Evolutionary conservation across 2,888 invertebrate genomes (phyloP), one percentile per base, ranked within the genome.

Genomic region (Girardia tigrina): DNA sequence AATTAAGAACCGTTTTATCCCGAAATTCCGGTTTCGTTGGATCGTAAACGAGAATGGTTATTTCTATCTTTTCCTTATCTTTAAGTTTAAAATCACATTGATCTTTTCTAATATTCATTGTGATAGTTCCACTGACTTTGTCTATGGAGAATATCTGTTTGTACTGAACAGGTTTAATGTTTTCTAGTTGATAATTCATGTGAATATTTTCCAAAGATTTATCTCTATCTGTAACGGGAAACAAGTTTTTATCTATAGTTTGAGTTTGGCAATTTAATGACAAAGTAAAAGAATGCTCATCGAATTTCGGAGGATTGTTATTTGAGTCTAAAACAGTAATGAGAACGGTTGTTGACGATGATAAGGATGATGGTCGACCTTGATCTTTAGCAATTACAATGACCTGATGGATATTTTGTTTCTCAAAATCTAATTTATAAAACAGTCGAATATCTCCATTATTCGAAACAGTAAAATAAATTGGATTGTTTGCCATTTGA

Each of bases 291-390:
- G 23, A 56, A 2, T 6, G n/a, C n/a, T 56, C 2, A 4, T 56
- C 56, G 56, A 56, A 56, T 56, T 56, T n/a, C n/a, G 56, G 56
- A 16, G 56, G 56, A 16, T 56, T n/a, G 23, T 56, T 56, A 56
- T 56, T 56, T 4, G 56, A 56, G 23, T 56, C 56, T n/a, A 56
- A 8, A 56, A 56, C 56, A 4, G 56, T n/a, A 2, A 56, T 16
- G 56, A 56, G 23, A 56, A 56, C 56, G n/a, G 56, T 56, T 23
- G 56, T 56, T 8, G 56, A 56, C 4, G 56, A 56, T 20, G 56
- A 56, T 23, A 56, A 12, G 4, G 56, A 16, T 2, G 23, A 6
- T 8, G 4, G 56, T 8, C 56, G 56, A 12, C 56, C 56, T 16
- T 56, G 4, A n/a, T 56, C 56, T 56, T n/a, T 56, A 56, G 56